Evolutionary conservation across 2,113 vertebrate genomes (phyloP).

Genomic region (Crotalus helleri): DNA sequence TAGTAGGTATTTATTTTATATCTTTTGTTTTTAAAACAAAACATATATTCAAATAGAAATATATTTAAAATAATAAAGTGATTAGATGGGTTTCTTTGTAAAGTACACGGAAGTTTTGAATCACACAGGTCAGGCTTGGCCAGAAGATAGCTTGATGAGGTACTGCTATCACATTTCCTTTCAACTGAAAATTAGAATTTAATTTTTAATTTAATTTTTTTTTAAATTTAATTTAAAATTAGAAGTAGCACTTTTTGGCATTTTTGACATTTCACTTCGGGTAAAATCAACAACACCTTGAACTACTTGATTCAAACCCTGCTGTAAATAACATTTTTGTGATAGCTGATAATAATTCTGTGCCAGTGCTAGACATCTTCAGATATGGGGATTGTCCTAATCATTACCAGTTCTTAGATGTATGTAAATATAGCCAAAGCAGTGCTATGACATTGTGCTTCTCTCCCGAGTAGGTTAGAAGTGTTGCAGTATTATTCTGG

Average conservation of each 20-base stretch:
- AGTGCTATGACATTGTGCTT: background rate
- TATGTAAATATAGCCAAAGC: background rate
- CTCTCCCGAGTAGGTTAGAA: background rate
- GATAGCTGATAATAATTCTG: background rate
- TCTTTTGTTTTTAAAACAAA: background rate
- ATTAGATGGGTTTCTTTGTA: background rate
- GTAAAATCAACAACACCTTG: background rate
- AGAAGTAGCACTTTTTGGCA: background rate
- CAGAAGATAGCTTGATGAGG: background rate
- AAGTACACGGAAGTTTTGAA: background rate
- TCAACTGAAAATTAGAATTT: background rate
- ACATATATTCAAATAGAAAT: background rate
- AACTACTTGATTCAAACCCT: background rate
- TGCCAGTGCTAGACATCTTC: background rate
- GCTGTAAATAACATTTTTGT: background rate
- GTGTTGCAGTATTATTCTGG: background rate
- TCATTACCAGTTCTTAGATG: too few relatives aligned
- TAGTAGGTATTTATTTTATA: background rate
- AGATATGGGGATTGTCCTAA: background rate
- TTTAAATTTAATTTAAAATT: too few relatives aligned
- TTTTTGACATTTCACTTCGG: background rate
- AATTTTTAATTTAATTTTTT: too few relatives aligned
- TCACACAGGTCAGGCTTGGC: background rate
- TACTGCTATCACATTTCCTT: background rate
- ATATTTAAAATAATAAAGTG: background rate